phyloP scores from a whole-genome alignment of 2,797 vertebrate genomes.

The Xenentodon cancila region DNA sequence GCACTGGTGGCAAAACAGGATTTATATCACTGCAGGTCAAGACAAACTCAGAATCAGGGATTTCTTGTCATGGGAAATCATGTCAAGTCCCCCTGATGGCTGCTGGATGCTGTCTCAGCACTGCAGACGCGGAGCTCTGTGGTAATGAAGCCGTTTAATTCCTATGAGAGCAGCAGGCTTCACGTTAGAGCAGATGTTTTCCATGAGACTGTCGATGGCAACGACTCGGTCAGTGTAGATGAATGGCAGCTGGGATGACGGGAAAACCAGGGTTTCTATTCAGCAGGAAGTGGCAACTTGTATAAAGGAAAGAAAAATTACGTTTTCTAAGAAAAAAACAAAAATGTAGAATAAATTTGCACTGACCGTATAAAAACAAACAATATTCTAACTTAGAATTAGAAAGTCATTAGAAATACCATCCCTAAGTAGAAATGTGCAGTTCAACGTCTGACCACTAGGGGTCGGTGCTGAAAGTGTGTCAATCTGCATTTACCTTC shows the following conservation, averaged over 20 bases:
- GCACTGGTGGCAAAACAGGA: conserved; percentile 15
- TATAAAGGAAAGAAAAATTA: neutral
- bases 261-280: conserved; percentile 33
- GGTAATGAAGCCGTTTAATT: conserved; percentile 52
- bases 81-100: neutral
- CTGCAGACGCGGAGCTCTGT: conserved; percentile 29
- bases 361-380: no score
- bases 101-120: conserved; percentile 40
- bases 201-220: conserved; percentile 42
- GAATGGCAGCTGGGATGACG: conserved; percentile 43
- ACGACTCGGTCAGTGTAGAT: conserved; percentile 57
- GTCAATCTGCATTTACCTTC: no score
- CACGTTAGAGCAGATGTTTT: conserved; percentile 58
- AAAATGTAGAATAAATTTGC: no score
- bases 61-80: conserved; percentile 10
- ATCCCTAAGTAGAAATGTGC: no score
- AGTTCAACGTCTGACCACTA: no score
- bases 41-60: conserved; percentile 7
- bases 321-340: neutral
- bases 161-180: conserved; percentile 43
- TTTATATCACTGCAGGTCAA: neutral
- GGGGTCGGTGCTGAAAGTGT: no score
- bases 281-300: neutral
- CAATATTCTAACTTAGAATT: no score
- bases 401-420: no score